These are phyloP conservation scores for Lepisosteus osseus DNA, from an alignment of 2,113 vertebrate species.

Conservation along the genomic window DNA sequence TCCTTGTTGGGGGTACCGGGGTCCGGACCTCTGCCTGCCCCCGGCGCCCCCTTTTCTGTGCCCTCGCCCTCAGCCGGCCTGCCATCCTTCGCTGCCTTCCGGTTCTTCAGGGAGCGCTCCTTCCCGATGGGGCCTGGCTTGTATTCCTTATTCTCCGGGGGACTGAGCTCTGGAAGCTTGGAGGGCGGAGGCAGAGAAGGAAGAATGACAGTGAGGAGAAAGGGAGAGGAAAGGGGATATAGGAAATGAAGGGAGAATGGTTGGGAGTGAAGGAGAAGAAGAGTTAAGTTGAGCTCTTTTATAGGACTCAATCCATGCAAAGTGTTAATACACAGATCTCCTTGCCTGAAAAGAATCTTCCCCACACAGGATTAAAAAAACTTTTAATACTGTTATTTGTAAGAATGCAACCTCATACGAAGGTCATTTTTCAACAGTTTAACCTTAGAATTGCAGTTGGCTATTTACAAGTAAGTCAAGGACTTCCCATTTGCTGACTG, in stretches of 20 bases:
- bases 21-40: conserved; percentile 71
- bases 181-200: too few relatives aligned
- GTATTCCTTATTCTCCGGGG: conserved; percentile 90
- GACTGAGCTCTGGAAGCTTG: conserved; percentile 89
- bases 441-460: too few relatives aligned
- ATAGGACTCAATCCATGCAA: too few relatives aligned
- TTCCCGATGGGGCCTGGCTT: conserved; percentile 97
- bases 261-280: not conserved
- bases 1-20: conserved; percentile 77
- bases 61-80: conserved; percentile 82
- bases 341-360: too few relatives aligned
- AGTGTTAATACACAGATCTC: too few relatives aligned
- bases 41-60: conserved; percentile 72
- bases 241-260: too few relatives aligned
- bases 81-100: conserved; percentile 91
- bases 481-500: too few relatives aligned
- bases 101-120: conserved; percentile 93
- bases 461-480: too few relatives aligned
- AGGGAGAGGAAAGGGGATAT: not conserved
- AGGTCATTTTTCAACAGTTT: too few relatives aligned
- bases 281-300: not conserved
- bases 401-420: too few relatives aligned
- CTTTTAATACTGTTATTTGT: too few relatives aligned
- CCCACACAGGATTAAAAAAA: too few relatives aligned
- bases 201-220: not conserved